A percentile compares a stretch with the other conserved stretches of the same genome.
Evolutionary conservation across 1,140 invertebrate species (phyloP).

Genomic region (Acromyrmex charruanus): DNA sequence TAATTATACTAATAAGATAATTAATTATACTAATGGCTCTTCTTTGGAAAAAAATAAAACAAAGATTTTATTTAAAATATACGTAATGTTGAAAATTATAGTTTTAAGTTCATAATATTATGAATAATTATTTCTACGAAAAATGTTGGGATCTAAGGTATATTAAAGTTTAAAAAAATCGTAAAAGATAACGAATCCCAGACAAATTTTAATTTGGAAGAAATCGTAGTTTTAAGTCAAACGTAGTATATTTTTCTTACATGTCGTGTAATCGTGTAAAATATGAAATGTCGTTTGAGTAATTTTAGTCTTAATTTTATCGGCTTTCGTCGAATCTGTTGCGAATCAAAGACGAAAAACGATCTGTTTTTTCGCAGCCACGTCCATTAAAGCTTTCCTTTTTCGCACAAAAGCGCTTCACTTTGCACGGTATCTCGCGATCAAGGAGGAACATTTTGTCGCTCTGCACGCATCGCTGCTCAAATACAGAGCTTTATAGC

Average conservation of each 20-base stretch:
- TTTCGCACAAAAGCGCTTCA: constrained; percentile 49
- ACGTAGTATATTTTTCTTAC: background rate
- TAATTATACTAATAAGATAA: background rate
- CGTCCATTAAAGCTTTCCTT: constrained; percentile 50
- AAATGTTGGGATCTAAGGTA: background rate
- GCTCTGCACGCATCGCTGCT: constrained; percentile 43
- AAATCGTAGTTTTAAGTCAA: background rate
- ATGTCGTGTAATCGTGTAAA: background rate
- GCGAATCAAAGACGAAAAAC: constrained; percentile 33
- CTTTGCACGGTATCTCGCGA: constrained; percentile 20
- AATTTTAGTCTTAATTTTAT: constrained; percentile 12
- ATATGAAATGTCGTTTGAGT: background rate
- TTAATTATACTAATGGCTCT: background rate
- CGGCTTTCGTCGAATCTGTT: background rate
- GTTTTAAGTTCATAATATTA: background rate
- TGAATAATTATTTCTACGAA: background rate
- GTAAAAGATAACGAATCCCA: background rate
- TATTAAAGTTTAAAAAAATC: background rate
- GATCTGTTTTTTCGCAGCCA: constrained; percentile 53
- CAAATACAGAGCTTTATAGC: constrained; percentile 43
- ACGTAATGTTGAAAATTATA: background rate
- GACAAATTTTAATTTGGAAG: background rate
- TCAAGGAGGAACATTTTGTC: constrained; percentile 42
- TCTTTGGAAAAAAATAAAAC: background rate
- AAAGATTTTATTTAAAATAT: background rate